Conservation (phyloP, 2,888 invertebrate genomes). For the Halictus ligatus region DNA sequence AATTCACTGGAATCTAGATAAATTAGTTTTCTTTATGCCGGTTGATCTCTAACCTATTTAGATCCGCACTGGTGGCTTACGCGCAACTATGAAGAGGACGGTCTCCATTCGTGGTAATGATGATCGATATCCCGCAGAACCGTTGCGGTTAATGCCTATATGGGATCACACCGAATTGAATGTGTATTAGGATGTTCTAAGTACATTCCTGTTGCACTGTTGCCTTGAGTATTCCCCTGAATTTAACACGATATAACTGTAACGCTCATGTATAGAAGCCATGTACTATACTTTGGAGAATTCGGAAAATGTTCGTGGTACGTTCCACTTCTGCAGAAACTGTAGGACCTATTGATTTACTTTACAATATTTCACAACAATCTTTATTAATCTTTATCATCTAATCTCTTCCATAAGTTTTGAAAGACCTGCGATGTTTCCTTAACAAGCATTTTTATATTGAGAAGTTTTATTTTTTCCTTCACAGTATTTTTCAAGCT, state of each 20-base stretch:
- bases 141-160: constrained; percentile 54
- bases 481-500: too few species aligned
- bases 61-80: constrained; percentile 24
- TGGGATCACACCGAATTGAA: constrained; percentile 35
- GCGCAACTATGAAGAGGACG: constrained; percentile 39
- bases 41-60: constrained; percentile 53
- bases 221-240: not conserved
- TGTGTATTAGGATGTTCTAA: constrained; percentile 27
- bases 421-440: too few species aligned
- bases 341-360: too few species aligned
- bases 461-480: too few species aligned
- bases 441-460: too few species aligned
- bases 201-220: constrained; percentile 19
- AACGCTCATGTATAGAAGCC: not conserved
- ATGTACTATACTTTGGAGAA: not conserved
- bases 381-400: not conserved
- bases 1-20: constrained; percentile 40
- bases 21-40: constrained; percentile 48
- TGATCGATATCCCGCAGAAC: constrained; percentile 61
- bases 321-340: not conserved
- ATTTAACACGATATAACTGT: not conserved
- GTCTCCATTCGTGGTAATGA: constrained; percentile 47
- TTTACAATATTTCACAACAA: not conserved
- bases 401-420: too few species aligned
- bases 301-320: not conserved